These are phyloP conservation scores for Coccyzus lansbergi DNA, from an alignment of 2,797 vertebrate genomes.

Conservation along the genomic window DNA sequence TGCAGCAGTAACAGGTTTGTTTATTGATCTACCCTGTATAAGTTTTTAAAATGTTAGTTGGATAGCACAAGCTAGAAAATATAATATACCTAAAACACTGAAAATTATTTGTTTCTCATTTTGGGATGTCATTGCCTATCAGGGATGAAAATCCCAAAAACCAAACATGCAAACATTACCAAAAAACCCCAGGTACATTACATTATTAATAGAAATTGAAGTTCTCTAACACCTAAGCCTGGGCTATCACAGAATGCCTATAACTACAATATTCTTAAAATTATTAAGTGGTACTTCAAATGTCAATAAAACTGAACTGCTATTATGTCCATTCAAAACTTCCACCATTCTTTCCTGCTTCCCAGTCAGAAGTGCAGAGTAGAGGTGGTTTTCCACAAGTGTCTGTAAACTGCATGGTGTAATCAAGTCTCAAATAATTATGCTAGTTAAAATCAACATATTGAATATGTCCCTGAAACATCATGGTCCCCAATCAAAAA, in stretches of 20 bases:
- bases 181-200: not conserved
- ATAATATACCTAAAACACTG: not conserved
- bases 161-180: not conserved
- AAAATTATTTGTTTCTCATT: not conserved
- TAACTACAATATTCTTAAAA: not conserved
- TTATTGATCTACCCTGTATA: constrained; percentile 34
- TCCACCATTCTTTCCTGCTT: not conserved
- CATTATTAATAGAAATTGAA: not conserved
- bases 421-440: not conserved
- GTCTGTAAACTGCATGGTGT: not conserved
- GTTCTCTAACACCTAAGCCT: not conserved
- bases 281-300: not conserved
- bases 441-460: not conserved
- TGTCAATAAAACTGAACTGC: not conserved
- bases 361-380: not conserved
- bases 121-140: not conserved
- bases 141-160: not conserved
- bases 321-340: not conserved
- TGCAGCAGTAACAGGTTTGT: constrained; percentile 16
- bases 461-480: not conserved
- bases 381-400: not conserved
- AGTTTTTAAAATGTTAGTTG: constrained; percentile 5
- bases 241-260: not conserved
- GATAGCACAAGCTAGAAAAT: not conserved
- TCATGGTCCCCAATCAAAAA: not conserved